phyloP scores from a whole-genome alignment of 2,113 vertebrate species.

The Cebus imitator region DNA sequence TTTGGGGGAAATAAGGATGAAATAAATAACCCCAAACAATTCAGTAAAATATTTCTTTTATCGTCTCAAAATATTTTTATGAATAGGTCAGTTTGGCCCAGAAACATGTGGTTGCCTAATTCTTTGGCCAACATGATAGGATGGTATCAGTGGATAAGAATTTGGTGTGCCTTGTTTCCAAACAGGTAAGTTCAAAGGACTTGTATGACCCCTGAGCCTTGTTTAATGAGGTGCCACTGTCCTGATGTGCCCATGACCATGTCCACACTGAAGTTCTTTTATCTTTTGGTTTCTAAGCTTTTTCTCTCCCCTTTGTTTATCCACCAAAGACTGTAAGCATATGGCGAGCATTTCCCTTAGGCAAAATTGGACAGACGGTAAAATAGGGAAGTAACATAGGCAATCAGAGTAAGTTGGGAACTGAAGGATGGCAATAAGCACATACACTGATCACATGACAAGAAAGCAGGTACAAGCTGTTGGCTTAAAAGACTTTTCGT shows the following conservation, averaged over 20 bases:
- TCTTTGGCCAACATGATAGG: not conserved
- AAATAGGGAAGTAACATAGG: not conserved
- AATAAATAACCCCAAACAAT: constrained; percentile 6
- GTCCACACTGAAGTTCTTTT: not conserved
- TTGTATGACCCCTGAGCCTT: not conserved
- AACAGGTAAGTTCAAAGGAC: not conserved
- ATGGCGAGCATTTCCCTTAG: not conserved
- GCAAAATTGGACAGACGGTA: not conserved
- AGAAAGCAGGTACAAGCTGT: not conserved
- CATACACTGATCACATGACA: not conserved
- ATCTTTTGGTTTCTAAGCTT: not conserved
- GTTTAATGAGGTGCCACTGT: not conserved
- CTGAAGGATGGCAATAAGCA: not conserved
- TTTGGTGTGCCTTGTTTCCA: not conserved
- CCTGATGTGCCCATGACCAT: not conserved
- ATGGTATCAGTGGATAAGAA: not conserved
- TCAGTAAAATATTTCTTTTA: not conserved
- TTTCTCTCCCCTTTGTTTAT: not conserved
- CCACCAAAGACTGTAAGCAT: not conserved
- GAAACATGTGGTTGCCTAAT: not conserved
- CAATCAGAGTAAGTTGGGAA: not conserved
- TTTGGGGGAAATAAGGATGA: not conserved
- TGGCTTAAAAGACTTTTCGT: not conserved
- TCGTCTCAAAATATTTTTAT: not conserved
- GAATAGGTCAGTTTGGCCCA: not conserved